Evolutionary conservation across 2,888 invertebrate genomes (phyloP).

Genomic region (Empis livida): DNA sequence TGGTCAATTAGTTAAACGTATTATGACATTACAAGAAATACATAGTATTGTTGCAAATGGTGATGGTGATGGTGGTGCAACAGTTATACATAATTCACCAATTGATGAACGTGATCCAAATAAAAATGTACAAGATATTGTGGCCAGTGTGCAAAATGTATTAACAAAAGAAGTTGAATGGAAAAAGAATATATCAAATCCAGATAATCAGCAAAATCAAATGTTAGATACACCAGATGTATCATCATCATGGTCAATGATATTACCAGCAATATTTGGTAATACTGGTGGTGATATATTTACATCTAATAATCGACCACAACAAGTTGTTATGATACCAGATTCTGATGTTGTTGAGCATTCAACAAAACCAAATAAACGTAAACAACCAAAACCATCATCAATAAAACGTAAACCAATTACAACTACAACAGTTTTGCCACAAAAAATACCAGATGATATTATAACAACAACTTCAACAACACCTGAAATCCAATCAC

Average conservation of each 20-base stretch:
- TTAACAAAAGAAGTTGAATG: conserved; percentile 58
- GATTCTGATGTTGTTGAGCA: conserved; percentile 33
- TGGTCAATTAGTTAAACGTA: conserved; percentile 65
- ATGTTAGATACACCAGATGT: conserved; percentile 59
- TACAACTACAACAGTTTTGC: conserved; percentile 16
- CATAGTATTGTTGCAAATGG: conserved; percentile 74
- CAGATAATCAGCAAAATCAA: conserved; percentile 29
- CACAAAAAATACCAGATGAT: conserved; percentile 21
- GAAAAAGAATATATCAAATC: conserved; percentile 40
- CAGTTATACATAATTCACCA: conserved; percentile 29
- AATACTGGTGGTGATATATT: conserved; percentile 50
- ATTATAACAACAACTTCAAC: background rate
- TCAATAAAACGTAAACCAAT: conserved; percentile 24
- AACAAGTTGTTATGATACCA: conserved; percentile 34
- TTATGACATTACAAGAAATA: conserved; percentile 76
- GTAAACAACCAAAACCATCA: conserved; percentile 21
- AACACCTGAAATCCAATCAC: conserved; percentile 1
- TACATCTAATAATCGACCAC: conserved; percentile 37
- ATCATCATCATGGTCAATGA: conserved; percentile 66
- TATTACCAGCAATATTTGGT: conserved; percentile 67
- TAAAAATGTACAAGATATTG: conserved; percentile 63
- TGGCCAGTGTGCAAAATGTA: conserved; percentile 71
- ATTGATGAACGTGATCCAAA: conserved; percentile 41
- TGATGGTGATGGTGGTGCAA: conserved; percentile 50
- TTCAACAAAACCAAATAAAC: conserved; percentile 18